Evolutionary conservation across 2,113 vertebrate genomes (phyloP).

Genomic region (Dendrocopos noguchii): DNA sequence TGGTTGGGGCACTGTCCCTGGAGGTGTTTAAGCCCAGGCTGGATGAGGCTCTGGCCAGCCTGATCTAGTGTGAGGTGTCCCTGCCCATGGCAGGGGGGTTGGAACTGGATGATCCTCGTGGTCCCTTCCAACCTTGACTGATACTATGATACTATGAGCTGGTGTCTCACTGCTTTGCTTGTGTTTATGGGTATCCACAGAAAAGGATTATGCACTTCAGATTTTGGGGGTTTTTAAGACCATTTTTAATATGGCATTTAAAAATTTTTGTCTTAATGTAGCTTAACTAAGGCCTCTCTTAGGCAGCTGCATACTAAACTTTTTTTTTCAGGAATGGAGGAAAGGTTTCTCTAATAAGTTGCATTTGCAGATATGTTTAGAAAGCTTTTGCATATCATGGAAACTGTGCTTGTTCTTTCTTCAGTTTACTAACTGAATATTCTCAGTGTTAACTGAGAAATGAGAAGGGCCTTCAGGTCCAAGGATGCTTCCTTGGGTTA

Average conservation of each 20-base stretch:
- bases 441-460: background rate
- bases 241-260: background rate
- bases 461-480: background rate
- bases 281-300: background rate
- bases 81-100: too few relatives aligned
- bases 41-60: too few relatives aligned
- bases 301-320: fast-evolving
- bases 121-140: too few relatives aligned
- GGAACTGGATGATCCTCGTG: too few relatives aligned
- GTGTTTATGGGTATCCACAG: background rate
- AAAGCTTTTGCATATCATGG: background rate
- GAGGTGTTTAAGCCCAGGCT: too few relatives aligned
- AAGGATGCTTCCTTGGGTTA: too few relatives aligned
- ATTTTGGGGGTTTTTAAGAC: background rate
- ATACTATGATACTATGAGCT: background rate
- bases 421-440: background rate
- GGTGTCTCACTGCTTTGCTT: background rate
- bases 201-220: background rate
- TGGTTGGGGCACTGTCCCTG: too few relatives aligned
- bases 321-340: background rate
- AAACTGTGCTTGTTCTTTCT: background rate
- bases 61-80: too few relatives aligned
- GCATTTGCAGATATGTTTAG: background rate
- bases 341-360: background rate
- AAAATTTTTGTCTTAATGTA: background rate